Percentiles rank a stretch among this genome's conserved stretches.
These are phyloP conservation scores for Urocynchramus pylzowi DNA, from an alignment of 2,113 vertebrate species.

Conservation along the genomic window DNA sequence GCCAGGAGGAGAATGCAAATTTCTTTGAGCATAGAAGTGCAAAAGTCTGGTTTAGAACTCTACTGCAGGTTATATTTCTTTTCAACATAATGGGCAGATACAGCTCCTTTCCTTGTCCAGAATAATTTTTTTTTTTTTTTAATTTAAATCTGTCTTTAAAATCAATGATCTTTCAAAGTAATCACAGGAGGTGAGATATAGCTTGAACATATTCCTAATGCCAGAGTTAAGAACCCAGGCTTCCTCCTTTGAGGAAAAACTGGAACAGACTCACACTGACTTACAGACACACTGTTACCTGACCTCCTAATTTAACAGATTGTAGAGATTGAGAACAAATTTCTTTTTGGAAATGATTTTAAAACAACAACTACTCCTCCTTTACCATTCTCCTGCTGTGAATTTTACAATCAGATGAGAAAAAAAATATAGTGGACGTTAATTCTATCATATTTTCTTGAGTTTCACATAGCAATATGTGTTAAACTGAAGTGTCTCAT, in stretches of 20 bases:
- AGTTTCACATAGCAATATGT: background rate
- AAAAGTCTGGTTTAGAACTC: background rate
- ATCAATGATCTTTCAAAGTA: background rate
- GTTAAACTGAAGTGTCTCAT: background rate
- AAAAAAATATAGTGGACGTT: background rate
- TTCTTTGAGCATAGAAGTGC: background rate
- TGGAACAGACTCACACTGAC: background rate
- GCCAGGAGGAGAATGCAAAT: slow-evolving; percentile 36
- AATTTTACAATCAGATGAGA: background rate
- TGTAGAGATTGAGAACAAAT: background rate
- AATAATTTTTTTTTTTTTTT: background rate
- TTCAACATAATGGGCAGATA: background rate
- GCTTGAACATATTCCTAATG: background rate
- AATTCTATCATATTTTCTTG: background rate
- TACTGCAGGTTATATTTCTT: background rate
- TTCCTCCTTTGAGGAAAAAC: background rate
- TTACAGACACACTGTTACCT: background rate
- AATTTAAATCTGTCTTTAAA: background rate
- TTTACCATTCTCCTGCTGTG: background rate
- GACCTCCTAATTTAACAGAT: background rate
- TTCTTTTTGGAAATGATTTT: background rate
- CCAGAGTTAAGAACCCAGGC: fast-evolving
- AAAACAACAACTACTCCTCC: background rate
- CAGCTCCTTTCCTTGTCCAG: background rate
- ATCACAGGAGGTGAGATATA: background rate